phyloP scores from a whole-genome alignment of 2,113 vertebrate species.

The Trichomycterus rosablanca region DNA sequence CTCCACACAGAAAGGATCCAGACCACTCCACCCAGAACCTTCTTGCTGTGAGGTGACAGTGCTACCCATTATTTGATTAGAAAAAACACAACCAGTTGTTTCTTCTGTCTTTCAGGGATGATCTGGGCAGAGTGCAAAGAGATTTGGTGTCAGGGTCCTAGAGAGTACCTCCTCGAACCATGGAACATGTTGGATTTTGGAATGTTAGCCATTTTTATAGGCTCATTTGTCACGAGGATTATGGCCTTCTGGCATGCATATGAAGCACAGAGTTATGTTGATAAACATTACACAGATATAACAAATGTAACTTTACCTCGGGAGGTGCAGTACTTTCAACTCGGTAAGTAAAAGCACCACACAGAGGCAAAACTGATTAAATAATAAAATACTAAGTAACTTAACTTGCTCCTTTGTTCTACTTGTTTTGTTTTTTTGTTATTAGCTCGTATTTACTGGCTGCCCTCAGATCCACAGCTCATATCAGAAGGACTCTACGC shows the following conservation, averaged over 20 bases:
- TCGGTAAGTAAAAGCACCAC: conserved; percentile 73
- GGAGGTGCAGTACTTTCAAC: conserved; percentile 85
- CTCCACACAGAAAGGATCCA: too few species aligned
- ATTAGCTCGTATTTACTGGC: conserved; percentile 86
- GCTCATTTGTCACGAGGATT: conserved; percentile 91
- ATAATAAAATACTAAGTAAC: background rate
- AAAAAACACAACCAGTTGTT: background rate
- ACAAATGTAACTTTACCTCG: conserved; percentile 80
- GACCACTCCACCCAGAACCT: too few species aligned
- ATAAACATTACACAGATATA: conserved; percentile 76
- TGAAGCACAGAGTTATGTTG: conserved; percentile 80
- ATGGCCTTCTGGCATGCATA: conserved; percentile 88
- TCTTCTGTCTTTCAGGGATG: conserved; percentile 76
- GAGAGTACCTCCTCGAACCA: conserved; percentile 90
- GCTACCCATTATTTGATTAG: too few species aligned
- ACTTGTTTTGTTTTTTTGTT: conserved; percentile 41
- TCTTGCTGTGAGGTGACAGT: too few species aligned
- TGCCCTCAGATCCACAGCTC: conserved; percentile 91
- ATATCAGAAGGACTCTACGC: conserved; percentile 95
- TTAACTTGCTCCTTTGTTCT: background rate
- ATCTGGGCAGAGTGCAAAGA: conserved; percentile 99
- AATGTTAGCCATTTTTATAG: conserved; percentile 95
- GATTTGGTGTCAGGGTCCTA: conserved; percentile 95
- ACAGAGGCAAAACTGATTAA: too few species aligned
- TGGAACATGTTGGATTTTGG: conserved; percentile 99